Percentiles rank a stretch among this genome's conserved stretches.
These are phyloP conservation scores for Psilopsiagon aymara DNA, from an alignment of 2,113 vertebrate species.

Conservation along the genomic window DNA sequence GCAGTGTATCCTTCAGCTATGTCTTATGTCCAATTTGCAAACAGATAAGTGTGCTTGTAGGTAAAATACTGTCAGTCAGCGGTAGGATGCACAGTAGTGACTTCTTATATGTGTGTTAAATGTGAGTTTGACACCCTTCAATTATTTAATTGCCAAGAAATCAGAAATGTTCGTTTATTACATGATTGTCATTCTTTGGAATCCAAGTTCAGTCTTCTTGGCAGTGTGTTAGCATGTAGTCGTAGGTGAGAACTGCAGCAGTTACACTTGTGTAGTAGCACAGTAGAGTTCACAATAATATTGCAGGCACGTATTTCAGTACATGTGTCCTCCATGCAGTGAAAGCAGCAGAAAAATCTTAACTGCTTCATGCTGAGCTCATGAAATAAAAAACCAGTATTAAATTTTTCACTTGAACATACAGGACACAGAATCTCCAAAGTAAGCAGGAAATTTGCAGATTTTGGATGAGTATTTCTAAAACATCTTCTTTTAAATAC, in stretches of 20 bases:
- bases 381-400: background rate
- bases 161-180: background rate
- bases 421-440: background rate
- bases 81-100: rapidly evolving
- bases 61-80: background rate
- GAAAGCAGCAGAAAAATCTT: background rate
- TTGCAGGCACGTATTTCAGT: background rate
- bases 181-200: background rate
- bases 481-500: background rate
- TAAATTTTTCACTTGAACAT: background rate
- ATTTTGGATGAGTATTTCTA: background rate
- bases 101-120: too few species aligned
- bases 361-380: background rate
- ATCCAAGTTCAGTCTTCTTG: background rate
- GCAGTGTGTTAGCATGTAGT: too few species aligned
- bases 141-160: background rate
- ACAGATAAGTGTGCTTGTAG: background rate
- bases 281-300: background rate
- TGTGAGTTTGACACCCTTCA: background rate
- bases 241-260: background rate
- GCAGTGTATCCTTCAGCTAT: background rate
- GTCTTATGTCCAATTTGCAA: background rate
- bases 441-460: background rate
- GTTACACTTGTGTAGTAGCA: background rate
- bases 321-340: background rate